Conservation (phyloP, 2,888 invertebrate genomes). For the Stenolophus ochropezus region DNA sequence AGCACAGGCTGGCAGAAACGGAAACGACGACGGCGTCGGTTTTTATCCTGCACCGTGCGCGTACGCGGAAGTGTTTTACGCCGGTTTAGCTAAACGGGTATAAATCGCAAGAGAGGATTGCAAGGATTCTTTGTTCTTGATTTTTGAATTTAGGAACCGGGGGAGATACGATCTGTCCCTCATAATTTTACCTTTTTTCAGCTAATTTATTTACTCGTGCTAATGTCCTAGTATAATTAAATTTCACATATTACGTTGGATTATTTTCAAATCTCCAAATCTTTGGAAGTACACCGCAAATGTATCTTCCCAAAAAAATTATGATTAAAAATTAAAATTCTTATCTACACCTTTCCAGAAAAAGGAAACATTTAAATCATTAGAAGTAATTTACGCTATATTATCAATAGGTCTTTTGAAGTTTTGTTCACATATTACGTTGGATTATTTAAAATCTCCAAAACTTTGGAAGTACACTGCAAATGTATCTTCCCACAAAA, state of each 20-base stretch:
- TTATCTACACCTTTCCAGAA: too few species aligned
- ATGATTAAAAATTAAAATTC: too few species aligned
- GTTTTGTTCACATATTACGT: too few species aligned
- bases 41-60: slow-evolving; percentile 32
- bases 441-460: too few species aligned
- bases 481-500: too few species aligned
- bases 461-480: too few species aligned
- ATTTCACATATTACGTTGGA: background rate
- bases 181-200: slow-evolving; percentile 19
- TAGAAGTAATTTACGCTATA: too few species aligned
- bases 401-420: too few species aligned
- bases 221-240: background rate
- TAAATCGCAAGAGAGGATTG: slow-evolving; percentile 10
- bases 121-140: slow-evolving; percentile 28
- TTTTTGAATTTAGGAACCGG: slow-evolving; percentile 15
- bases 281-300: background rate
- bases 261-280: background rate
- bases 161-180: slow-evolving; percentile 7
- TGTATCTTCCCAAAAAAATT: too few species aligned
- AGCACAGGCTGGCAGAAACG: background rate
- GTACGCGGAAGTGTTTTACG: slow-evolving; percentile 22
- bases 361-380: too few species aligned
- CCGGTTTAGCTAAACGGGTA: slow-evolving; percentile 41
- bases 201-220: slow-evolving; percentile 14
- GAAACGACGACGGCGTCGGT: slow-evolving; percentile 10